Conservation (phyloP, 2,113 vertebrate species). For the Xyrauchen texanus region DNA sequence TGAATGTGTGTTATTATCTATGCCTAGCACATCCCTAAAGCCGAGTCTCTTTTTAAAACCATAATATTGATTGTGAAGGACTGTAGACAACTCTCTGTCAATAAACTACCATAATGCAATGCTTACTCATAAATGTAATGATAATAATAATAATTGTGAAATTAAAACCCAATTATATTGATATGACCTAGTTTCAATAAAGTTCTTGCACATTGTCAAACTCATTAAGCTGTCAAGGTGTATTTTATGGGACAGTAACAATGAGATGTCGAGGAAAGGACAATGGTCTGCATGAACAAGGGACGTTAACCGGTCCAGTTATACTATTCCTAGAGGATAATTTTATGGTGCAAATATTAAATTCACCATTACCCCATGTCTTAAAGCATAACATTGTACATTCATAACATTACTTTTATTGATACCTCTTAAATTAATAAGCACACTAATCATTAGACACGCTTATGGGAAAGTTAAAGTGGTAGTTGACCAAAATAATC, state of each 20-base stretch:
- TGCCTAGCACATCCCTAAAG: conserved; percentile 5
- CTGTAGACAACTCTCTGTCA: conserved; percentile 50
- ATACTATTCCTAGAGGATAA: conserved; percentile 24
- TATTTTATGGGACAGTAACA: conserved; percentile 50
- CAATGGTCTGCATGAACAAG: conserved; percentile 13
- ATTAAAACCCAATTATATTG: conserved; percentile 59
- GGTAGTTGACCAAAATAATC: too few relatives aligned
- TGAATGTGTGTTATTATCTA: not conserved
- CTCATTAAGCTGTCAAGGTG: conserved; percentile 54
- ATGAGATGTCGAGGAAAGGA: conserved; percentile 24
- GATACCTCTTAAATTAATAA: conserved; percentile 33
- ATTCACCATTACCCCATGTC: conserved; percentile 33
- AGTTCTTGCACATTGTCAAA: conserved; percentile 42
- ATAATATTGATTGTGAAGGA: conserved; percentile 51
- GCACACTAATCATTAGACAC: conserved; percentile 26
- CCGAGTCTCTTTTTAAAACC: conserved; percentile 38
- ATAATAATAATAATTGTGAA: conserved; percentile 54
- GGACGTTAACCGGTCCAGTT: not conserved
- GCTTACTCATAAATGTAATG: conserved; percentile 51
- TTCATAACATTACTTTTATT: conserved; percentile 1
- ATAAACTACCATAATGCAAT: conserved; percentile 52
- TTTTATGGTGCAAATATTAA: conserved; percentile 31
- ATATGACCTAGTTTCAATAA: conserved; percentile 53
- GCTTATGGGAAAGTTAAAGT: not conserved
- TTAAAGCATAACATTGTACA: conserved; percentile 38